Conservation (phyloP, 2,888 invertebrate genomes). For the Metalampra italica region DNA sequence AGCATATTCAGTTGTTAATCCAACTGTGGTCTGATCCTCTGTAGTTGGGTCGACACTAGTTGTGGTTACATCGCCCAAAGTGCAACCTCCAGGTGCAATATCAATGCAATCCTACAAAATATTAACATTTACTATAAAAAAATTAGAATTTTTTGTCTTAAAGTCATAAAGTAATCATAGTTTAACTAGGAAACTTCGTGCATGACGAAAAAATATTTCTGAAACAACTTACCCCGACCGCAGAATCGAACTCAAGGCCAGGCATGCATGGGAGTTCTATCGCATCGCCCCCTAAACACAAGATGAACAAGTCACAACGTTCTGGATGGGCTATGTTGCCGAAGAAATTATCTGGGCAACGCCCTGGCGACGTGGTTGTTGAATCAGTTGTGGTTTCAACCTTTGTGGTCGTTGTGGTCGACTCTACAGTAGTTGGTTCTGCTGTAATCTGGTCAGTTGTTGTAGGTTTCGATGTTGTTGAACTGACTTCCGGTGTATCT, state of each 20-base stretch:
- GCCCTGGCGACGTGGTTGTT: constrained; percentile 2
- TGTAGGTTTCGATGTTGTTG: too few species aligned
- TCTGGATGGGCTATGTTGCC: constrained; percentile 22
- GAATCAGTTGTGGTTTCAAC: not conserved
- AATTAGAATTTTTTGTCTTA: too few species aligned
- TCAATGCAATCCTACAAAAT: not conserved
- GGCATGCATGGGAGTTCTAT: constrained; percentile 21
- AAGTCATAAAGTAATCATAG: too few species aligned
- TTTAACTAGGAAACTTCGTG: not conserved
- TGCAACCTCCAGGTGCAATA: not conserved
- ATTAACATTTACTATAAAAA: not conserved
- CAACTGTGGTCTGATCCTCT: not conserved
- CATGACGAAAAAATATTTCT: not conserved
- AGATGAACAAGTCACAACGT: constrained; percentile 27
- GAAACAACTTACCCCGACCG: constrained; percentile 16
- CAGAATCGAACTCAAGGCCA: constrained; percentile 31
- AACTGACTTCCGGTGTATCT: too few species aligned
- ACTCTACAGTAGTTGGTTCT: too few species aligned
- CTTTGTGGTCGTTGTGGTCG: not conserved
- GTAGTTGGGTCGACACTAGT: constrained; percentile 2
- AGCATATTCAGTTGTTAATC: constrained; percentile 3
- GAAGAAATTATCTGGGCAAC: constrained; percentile 25
- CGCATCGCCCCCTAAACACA: constrained; percentile 25
- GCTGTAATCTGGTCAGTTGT: too few species aligned
- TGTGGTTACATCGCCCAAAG: not conserved